Evolutionary conservation across 30 jellyfish, hydroid and myxozoan species (phyloP).

Genomic region (Aurelia sp.): DNA sequence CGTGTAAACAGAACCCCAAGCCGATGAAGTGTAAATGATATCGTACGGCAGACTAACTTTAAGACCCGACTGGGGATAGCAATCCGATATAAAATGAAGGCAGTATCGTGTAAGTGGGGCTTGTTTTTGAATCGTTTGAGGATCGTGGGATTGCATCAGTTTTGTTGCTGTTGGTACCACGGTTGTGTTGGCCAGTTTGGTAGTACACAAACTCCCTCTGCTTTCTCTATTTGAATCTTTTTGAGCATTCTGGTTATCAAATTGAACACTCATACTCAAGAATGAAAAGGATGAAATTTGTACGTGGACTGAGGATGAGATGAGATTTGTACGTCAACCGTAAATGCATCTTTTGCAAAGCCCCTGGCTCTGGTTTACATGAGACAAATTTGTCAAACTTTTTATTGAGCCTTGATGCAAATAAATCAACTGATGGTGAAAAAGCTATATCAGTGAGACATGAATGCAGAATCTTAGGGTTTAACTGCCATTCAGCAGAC

Average conservation of each 20-base stretch:
- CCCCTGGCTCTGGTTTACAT: constrained; percentile 49
- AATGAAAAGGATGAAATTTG: too few relatives aligned
- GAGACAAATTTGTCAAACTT: constrained; percentile 13
- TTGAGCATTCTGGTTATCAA: constrained; percentile 6
- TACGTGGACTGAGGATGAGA: too few relatives aligned
- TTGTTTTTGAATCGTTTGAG: too few relatives aligned
- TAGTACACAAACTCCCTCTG: neutral
- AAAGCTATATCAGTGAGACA: neutral
- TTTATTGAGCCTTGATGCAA: constrained; percentile 37
- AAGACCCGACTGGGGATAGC: too few relatives aligned
- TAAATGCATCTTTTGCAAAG: constrained; percentile 29
- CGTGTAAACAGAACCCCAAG: too few relatives aligned
- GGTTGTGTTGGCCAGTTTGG: constrained; percentile 16
- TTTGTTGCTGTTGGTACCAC: constrained; percentile 25
- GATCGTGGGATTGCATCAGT: neutral
- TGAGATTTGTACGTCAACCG: neutral
- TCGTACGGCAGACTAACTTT: too few relatives aligned
- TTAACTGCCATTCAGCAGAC: constrained; percentile 40
- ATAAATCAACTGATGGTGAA: constrained; percentile 25
- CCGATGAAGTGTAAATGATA: too few relatives aligned
- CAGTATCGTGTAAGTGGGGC: too few relatives aligned
- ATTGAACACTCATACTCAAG: too few relatives aligned
- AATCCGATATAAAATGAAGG: too few relatives aligned
- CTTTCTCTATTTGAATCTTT: neutral
- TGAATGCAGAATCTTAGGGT: neutral